Evolutionary conservation across 2,113 vertebrate genomes (phyloP).

Genomic region (Mesembrinibis cayennensis): DNA sequence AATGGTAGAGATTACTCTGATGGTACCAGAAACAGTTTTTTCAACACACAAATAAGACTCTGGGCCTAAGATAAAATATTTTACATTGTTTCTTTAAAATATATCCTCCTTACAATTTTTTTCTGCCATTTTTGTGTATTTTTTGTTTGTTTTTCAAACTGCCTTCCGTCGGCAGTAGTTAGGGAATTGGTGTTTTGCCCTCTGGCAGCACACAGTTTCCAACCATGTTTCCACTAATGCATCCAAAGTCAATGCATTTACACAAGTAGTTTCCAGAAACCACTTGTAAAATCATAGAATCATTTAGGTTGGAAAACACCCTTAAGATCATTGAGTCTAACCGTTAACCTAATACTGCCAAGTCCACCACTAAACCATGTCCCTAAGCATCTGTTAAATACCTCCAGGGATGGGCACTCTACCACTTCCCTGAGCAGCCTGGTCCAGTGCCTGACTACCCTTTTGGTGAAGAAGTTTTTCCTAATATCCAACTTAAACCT

Average conservation of each 20-base stretch:
- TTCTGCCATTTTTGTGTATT: background rate
- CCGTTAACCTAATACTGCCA: background rate
- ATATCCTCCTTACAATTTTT: background rate
- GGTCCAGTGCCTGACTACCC: background rate
- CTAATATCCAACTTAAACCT: too few species aligned
- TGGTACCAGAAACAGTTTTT: background rate
- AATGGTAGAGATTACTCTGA: background rate
- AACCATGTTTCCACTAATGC: background rate
- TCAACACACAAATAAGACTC: background rate
- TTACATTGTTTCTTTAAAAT: background rate
- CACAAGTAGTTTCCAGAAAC: background rate
- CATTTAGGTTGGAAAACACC: background rate
- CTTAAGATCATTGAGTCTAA: background rate
- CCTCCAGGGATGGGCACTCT: background rate
- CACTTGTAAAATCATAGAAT: background rate
- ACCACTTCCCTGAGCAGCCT: background rate
- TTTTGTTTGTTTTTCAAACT: background rate
- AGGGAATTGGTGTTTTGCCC: background rate
- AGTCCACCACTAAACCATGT: background rate
- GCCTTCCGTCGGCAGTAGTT: background rate
- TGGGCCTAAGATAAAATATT: background rate
- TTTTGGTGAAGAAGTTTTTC: too few species aligned
- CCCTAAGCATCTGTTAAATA: background rate
- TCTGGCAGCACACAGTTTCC: background rate
- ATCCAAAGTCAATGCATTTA: background rate